These are phyloP conservation scores for Crepidodera aurea DNA, from an alignment of 2,888 invertebrate genomes.

Conservation along the genomic window DNA sequence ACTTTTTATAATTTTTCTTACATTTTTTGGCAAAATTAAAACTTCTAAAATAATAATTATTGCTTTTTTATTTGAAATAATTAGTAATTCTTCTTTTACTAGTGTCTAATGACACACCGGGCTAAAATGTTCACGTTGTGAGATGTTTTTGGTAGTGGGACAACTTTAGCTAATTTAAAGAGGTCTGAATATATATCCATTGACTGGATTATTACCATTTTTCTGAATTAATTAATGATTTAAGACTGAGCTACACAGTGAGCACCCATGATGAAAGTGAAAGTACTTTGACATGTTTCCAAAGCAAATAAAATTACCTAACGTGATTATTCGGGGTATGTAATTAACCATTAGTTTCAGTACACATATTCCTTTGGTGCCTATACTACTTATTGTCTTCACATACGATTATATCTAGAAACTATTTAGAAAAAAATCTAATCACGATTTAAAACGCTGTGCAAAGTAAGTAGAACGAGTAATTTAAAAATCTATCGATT, in stretches of 20 bases:
- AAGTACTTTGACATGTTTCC: constrained; percentile 11
- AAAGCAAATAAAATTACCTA: constrained; percentile 17
- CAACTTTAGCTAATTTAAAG: too few species aligned
- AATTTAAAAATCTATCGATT: neutral
- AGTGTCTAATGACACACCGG: too few species aligned
- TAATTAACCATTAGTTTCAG: constrained; percentile 12
- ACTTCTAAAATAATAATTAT: too few species aligned
- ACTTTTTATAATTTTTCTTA: too few species aligned
- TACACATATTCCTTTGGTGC: neutral
- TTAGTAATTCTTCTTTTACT: too few species aligned
- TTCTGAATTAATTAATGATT: constrained; percentile 7
- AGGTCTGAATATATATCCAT: too few species aligned
- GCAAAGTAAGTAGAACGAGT: neutral
- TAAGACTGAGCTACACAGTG: neutral
- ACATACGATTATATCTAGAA: neutral
- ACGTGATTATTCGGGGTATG: neutral
- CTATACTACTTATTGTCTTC: neutral
- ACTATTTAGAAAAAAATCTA: neutral
- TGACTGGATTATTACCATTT: neutral
- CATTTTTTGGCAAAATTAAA: too few species aligned
- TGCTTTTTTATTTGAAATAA: too few species aligned
- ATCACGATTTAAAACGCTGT: neutral
- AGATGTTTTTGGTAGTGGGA: too few species aligned
- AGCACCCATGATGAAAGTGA: constrained; percentile 15
- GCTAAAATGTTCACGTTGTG: too few species aligned